A percentile compares a stretch with the other conserved stretches of the same genome.
These are phyloP conservation scores for Ahaetulla prasina DNA, from an alignment of 2,113 vertebrate species.

Conservation along the genomic window DNA sequence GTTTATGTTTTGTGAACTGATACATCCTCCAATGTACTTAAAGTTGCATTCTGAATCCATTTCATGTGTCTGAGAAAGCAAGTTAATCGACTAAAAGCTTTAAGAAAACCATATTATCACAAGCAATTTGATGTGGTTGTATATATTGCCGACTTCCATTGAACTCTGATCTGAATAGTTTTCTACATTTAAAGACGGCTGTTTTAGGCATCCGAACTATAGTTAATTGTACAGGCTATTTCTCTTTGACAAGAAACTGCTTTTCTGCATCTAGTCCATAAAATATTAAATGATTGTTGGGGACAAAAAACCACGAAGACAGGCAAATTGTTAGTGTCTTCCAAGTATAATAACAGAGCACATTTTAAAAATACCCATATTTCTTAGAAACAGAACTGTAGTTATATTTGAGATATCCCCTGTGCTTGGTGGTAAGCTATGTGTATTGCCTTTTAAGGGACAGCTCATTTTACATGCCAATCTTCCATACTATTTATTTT, in stretches of 20 bases:
- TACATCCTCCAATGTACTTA: neutral
- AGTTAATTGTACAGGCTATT: neutral
- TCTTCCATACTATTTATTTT: neutral
- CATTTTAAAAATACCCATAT: neutral
- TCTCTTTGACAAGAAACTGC: neutral
- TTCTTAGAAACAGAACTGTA: neutral
- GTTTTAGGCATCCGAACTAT: neutral
- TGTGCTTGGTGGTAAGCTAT: neutral
- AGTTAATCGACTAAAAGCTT: neutral
- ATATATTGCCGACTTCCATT: neutral
- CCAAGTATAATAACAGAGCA: neutral
- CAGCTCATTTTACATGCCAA: neutral
- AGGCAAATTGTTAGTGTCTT: neutral
- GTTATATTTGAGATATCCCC: neutral
- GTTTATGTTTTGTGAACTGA: neutral
- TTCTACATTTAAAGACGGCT: neutral
- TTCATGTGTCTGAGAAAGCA: neutral
- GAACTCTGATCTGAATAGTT: neutral
- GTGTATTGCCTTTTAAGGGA: too few species aligned
- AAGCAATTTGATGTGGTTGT: neutral
- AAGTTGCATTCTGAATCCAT: neutral
- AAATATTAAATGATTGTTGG: neutral
- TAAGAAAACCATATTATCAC: neutral
- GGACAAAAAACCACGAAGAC: fast-evolving
- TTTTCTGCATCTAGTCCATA: fast-evolving